Percentiles rank a stretch among this genome's conserved stretches.
phyloP scores from a whole-genome alignment of 92 coral and sea anemone genomes.

The Phymanthus crucifer region DNA sequence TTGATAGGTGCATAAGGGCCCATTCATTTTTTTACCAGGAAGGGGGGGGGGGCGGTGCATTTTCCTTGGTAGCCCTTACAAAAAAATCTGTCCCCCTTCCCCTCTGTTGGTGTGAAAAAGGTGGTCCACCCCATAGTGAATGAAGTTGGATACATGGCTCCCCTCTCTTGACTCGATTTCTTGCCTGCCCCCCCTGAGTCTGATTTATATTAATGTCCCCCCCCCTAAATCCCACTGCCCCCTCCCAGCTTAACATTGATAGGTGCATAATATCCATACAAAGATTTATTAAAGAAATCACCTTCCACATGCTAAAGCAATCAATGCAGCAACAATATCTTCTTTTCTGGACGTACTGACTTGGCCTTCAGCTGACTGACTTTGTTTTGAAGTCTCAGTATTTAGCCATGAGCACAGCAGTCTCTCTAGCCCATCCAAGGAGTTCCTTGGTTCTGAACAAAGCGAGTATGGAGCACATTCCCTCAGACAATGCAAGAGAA shows the following conservation, averaged over 20 bases:
- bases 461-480: slow-evolving; percentile 84
- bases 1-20: no score
- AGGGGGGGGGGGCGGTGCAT: no score
- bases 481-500: slow-evolving; percentile 76
- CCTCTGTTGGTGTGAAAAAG: no score
- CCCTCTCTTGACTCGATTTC: no score
- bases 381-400: slow-evolving; percentile 23
- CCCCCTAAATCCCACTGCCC: neutral
- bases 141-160: no score
- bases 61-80: no score
- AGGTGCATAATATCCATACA: neutral
- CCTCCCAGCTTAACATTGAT: neutral
- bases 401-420: slow-evolving; percentile 83
- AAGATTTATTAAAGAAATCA: slow-evolving; percentile 11
- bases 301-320: slow-evolving; percentile 97
- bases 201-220: no score
- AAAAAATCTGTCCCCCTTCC: no score
- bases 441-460: slow-evolving; percentile 69
- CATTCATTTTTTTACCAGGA: no score
- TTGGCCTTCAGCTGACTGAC: slow-evolving; percentile 26
- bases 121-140: no score
- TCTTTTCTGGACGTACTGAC: slow-evolving; percentile 52
- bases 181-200: no score
- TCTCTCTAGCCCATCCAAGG: slow-evolving; percentile 73
- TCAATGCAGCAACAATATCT: slow-evolving; percentile 67